These are phyloP conservation scores for Melanostoma scalare DNA, from an alignment of 2,888 invertebrate species.

Conservation along the genomic window DNA sequence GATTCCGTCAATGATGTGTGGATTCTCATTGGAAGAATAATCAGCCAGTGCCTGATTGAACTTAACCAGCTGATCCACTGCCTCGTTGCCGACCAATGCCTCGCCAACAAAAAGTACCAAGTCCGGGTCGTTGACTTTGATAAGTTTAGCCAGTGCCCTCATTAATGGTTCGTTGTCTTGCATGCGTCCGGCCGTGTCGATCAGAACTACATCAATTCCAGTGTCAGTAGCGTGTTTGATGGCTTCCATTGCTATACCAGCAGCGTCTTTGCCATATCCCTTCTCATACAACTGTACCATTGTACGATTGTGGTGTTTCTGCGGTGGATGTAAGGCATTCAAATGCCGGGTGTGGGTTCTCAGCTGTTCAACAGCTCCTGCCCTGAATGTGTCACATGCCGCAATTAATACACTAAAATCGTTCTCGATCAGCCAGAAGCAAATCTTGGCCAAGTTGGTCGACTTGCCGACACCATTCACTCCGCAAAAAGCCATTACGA, in stretches of 20 bases:
- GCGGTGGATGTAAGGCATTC: constrained; percentile 95
- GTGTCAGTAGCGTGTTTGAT: constrained; percentile 93
- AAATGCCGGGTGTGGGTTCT: constrained; percentile 96
- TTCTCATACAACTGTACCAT: constrained; percentile 99
- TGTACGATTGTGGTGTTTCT: constrained; percentile 86
- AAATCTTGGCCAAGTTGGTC: constrained; percentile 99
- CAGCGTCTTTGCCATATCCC: constrained; percentile 99
- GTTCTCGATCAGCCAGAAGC: constrained; percentile 99
- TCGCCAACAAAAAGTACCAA: constrained; percentile 99
- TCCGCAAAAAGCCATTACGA: constrained; percentile 98
- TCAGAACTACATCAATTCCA: constrained; percentile 94
- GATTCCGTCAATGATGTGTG: constrained; percentile 98
- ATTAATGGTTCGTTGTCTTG: constrained; percentile 99
- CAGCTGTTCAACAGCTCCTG: constrained; percentile 99
- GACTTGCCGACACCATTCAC: constrained; percentile 99
- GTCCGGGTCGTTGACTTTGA: constrained; percentile 98
- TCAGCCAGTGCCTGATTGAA: constrained; percentile 99
- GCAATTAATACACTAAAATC: constrained; percentile 97
- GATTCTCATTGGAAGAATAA: constrained; percentile 89
- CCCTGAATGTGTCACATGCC: constrained; percentile 99
- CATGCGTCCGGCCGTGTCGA: constrained; percentile 99
- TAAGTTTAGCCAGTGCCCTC: constrained; percentile 98
- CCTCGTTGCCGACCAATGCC: constrained; percentile 99
- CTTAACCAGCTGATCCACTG: constrained; percentile 99
- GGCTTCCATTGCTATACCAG: constrained; percentile 98